Evolutionary conservation across 2,888 invertebrate species (phyloP).

Genomic region (Iphiclides podalirius): DNA sequence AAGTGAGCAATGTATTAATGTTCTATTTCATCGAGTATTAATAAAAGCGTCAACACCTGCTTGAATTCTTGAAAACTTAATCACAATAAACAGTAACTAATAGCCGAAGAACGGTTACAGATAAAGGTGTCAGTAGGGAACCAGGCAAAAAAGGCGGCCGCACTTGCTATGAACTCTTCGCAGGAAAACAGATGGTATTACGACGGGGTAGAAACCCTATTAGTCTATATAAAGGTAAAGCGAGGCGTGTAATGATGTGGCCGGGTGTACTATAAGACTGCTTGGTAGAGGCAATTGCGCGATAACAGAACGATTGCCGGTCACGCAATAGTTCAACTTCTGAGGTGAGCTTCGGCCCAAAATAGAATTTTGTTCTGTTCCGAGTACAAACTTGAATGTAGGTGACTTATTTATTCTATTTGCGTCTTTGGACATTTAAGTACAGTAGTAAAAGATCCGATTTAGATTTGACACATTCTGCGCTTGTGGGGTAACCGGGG

Average conservation of each 20-base stretch:
- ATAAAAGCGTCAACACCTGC: slow-evolving; percentile 17
- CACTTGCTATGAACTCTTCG: slow-evolving; percentile 3
- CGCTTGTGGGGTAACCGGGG: no score
- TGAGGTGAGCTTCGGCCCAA: slow-evolving; percentile 6
- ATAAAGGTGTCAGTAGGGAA: slow-evolving; percentile 37
- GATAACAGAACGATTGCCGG: slow-evolving; percentile 37
- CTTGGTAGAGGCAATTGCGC: slow-evolving; percentile 32
- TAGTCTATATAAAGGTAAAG: slow-evolving; percentile 16
- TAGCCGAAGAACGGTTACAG: slow-evolving; percentile 32
- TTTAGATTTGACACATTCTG: no score
- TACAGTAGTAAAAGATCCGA: no score
- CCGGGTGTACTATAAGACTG: slow-evolving; percentile 31
- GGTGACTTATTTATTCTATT: not conserved
- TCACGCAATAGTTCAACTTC: slow-evolving; percentile 31
- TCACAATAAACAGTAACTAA: slow-evolving; percentile 34
- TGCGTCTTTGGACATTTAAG: no score
- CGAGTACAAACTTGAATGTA: not conserved
- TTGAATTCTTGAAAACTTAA: slow-evolving; percentile 32
- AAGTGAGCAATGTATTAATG: no score
- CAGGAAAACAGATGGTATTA: slow-evolving; percentile 25
- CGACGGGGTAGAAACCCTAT: slow-evolving; percentile 11
- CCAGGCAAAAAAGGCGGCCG: slow-evolving; percentile 11
- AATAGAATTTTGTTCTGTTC: slow-evolving; percentile 10
- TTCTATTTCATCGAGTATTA: no score
- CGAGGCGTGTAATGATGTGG: slow-evolving; percentile 22